phyloP scores from a whole-genome alignment of 2,113 vertebrate genomes.

The Chloropsis hardwickii region DNA sequence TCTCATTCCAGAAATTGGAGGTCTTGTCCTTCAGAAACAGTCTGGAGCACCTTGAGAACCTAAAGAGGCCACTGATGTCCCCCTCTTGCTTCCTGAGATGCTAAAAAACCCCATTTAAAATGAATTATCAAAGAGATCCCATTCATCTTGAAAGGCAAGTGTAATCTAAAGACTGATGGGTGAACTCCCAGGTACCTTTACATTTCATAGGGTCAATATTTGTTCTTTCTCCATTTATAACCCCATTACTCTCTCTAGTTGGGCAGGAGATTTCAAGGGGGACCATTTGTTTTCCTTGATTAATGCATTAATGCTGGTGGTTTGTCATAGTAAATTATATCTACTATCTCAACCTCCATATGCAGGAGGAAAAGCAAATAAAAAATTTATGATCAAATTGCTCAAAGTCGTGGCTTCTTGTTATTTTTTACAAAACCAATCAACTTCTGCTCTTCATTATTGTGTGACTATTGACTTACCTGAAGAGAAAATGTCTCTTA shows the following conservation, averaged over 20 bases:
- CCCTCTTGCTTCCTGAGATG: neutral
- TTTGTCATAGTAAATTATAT: constrained; percentile 29
- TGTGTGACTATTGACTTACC: neutral
- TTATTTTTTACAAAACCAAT: neutral
- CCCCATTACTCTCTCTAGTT: constrained; percentile 43
- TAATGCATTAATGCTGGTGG: constrained; percentile 10
- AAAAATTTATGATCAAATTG: neutral
- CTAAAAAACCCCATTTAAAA: neutral
- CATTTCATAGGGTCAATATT: constrained; percentile 64
- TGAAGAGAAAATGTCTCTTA: neutral
- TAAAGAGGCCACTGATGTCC: neutral
- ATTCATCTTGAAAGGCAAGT: constrained; percentile 22
- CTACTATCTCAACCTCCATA: neutral
- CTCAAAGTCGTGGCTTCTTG: neutral
- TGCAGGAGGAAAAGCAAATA: neutral
- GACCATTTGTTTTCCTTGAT: constrained; percentile 26
- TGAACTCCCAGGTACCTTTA: constrained; percentile 51
- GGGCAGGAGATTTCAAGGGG: constrained; percentile 32
- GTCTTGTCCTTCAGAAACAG: neutral
- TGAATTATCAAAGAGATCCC: neutral
- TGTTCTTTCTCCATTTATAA: constrained; percentile 53
- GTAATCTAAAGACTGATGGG: constrained; percentile 21
- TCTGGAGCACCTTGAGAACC: neutral
- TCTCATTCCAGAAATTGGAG: neutral
- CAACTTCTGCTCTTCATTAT: neutral